A percentile compares a stretch with the other conserved stretches of the same genome.
phyloP scores from a whole-genome alignment of 2,888 invertebrate species.

The Noctua fimbriata region DNA sequence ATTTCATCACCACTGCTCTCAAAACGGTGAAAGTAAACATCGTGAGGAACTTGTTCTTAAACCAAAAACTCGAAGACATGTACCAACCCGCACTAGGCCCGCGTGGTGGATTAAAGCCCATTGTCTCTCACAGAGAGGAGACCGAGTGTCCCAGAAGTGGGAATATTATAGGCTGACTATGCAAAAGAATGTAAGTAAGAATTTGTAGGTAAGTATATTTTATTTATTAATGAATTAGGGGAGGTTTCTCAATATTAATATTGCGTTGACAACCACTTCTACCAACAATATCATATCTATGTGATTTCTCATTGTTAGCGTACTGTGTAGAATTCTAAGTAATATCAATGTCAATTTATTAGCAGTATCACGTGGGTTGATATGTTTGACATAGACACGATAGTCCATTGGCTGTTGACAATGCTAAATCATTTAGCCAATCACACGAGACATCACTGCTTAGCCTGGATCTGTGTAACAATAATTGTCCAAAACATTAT shows the following conservation, averaged over 20 bases:
- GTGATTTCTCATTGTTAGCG: constrained; percentile 1
- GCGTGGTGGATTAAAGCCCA: too few species aligned
- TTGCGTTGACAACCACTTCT: not conserved
- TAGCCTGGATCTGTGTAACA: too few species aligned
- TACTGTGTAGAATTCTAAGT: constrained; percentile 10
- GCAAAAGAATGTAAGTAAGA: not conserved
- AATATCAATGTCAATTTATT: constrained; percentile 23
- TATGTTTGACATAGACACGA: not conserved
- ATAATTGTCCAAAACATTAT: too few species aligned
- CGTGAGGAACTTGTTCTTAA: too few species aligned
- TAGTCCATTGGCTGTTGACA: not conserved
- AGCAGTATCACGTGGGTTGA: constrained; percentile 4
- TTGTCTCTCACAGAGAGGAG: too few species aligned
- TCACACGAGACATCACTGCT: not conserved
- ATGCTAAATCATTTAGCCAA: not conserved
- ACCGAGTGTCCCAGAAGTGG: too few species aligned
- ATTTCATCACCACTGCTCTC: too few species aligned
- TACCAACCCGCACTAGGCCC: too few species aligned
- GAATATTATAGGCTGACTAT: too few species aligned
- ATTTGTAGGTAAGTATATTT: not conserved
- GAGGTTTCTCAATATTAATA: not conserved
- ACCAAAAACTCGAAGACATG: too few species aligned
- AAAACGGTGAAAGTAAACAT: too few species aligned
- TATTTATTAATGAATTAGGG: not conserved
- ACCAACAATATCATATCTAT: not conserved